These are phyloP conservation scores for Diorhabda carinulata DNA, from an alignment of 1,140 invertebrate species.

Conservation along the genomic window DNA sequence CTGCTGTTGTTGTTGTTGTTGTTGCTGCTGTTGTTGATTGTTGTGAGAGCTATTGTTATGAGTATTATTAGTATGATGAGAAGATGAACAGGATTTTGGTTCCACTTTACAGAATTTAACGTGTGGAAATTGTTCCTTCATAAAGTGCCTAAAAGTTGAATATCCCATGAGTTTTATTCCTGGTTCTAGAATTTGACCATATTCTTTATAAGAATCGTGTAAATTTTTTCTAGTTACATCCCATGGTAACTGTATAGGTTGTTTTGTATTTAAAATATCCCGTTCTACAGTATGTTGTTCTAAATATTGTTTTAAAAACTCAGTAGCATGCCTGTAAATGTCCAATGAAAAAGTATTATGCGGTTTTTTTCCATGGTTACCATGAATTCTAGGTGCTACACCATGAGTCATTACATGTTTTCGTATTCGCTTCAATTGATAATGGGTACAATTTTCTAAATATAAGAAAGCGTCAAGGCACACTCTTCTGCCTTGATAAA, in stretches of 20 bases:
- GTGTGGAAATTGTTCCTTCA: slow-evolving; percentile 77
- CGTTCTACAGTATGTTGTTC: slow-evolving; percentile 56
- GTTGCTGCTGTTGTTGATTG: slow-evolving; percentile 47
- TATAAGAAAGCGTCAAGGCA: slow-evolving; percentile 76
- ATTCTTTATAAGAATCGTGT: slow-evolving; percentile 69
- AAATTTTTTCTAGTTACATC: slow-evolving; percentile 69
- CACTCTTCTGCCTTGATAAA: slow-evolving; percentile 70
- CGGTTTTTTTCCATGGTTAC: slow-evolving; percentile 75
- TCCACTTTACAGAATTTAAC: slow-evolving; percentile 70
- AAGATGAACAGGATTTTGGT: slow-evolving; percentile 51
- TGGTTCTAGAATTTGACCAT: slow-evolving; percentile 62
- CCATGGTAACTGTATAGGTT: slow-evolving; percentile 60
- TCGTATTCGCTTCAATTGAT: slow-evolving; percentile 71
- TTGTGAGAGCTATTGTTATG: slow-evolving; percentile 46
- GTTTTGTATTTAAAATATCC: slow-evolving; percentile 51
- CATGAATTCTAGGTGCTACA: slow-evolving; percentile 70
- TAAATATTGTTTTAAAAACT: slow-evolving; percentile 69
- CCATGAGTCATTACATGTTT: slow-evolving; percentile 76
- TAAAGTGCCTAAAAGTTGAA: slow-evolving; percentile 72
- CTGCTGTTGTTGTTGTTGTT: slow-evolving; percentile 50
- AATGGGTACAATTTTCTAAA: slow-evolving; percentile 75
- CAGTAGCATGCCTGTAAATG: slow-evolving; percentile 71
- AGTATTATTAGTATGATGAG: slow-evolving; percentile 50
- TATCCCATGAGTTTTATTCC: slow-evolving; percentile 72
- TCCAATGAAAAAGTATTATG: slow-evolving; percentile 76